phyloP scores from a whole-genome alignment of 2,797 vertebrate genomes.

The Artibeus jamaicensis region DNA sequence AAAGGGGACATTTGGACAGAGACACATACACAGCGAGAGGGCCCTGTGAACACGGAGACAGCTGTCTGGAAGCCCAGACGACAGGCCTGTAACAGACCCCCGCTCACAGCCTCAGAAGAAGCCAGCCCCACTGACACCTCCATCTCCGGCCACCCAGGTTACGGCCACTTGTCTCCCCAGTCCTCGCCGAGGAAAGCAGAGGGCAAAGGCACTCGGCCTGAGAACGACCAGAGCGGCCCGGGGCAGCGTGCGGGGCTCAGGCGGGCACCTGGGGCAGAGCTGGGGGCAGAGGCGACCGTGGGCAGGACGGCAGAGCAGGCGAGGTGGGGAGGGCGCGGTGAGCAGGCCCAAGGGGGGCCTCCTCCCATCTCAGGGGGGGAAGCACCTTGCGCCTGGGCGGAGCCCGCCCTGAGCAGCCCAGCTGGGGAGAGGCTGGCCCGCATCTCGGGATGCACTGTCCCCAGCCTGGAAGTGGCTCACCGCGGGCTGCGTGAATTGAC shows the following conservation, averaged over 20 bases:
- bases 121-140: background rate
- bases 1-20: background rate
- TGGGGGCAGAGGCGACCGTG: background rate
- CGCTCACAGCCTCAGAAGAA: background rate
- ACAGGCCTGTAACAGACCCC: background rate
- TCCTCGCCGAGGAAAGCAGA: background rate
- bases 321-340: rapidly evolving
- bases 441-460: background rate
- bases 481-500: constrained; percentile 46
- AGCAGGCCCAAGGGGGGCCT: background rate
- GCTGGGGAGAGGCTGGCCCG: constrained; percentile 39
- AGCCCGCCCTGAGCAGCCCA: constrained; percentile 39
- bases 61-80: background rate
- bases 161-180: rapidly evolving
- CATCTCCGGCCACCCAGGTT: rapidly evolving
- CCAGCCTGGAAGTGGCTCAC: constrained; percentile 58
- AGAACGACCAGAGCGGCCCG: background rate
- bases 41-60: background rate
- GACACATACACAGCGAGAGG: rapidly evolving
- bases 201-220: background rate
- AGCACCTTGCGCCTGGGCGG: background rate
- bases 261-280: background rate
- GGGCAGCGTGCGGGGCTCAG: too few relatives aligned
- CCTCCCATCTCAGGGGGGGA: background rate
- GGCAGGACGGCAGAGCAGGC: rapidly evolving